Evolutionary conservation across 2,888 invertebrate genomes (phyloP).

Genomic region (Ferrisia virgata): DNA sequence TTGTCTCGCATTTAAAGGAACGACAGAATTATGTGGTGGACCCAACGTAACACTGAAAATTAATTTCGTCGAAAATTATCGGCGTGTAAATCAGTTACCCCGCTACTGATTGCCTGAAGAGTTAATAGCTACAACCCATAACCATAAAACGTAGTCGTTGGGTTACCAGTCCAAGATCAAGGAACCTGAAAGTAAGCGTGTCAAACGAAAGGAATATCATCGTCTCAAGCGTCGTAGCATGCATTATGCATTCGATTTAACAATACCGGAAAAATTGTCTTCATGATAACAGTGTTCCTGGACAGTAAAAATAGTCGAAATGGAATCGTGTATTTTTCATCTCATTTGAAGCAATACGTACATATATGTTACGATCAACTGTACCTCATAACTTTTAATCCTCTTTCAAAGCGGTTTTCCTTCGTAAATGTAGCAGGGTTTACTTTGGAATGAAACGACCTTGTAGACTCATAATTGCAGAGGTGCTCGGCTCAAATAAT

Average conservation of each 20-base stretch:
- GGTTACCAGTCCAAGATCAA: neutral
- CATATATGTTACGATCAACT: neutral
- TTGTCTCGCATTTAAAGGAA: no score
- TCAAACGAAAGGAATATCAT: neutral
- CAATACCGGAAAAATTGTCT: neutral
- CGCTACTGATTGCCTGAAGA: no score
- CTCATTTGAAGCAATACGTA: neutral
- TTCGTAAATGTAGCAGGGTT: constrained; percentile 27
- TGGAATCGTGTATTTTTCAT: neutral
- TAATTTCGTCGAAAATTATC: no score
- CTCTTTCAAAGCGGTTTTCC: constrained; percentile 18
- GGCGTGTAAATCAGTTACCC: no score
- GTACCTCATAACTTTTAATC: neutral
- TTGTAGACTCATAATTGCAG: neutral
- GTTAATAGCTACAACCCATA: no score
- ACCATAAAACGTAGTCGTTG: no score
- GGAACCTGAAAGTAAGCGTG: neutral
- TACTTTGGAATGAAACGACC: constrained; percentile 12
- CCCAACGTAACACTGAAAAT: no score
- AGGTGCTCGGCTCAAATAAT: constrained; percentile 8
- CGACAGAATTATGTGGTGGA: no score
- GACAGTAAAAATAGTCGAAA: neutral
- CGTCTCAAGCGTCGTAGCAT: neutral
- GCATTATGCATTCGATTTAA: neutral
- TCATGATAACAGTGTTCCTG: no score